A percentile compares a stretch with the other conserved stretches of the same genome.
Conservation (phyloP, 2,888 invertebrate species). For the Chrysolina haemoptera region DNA sequence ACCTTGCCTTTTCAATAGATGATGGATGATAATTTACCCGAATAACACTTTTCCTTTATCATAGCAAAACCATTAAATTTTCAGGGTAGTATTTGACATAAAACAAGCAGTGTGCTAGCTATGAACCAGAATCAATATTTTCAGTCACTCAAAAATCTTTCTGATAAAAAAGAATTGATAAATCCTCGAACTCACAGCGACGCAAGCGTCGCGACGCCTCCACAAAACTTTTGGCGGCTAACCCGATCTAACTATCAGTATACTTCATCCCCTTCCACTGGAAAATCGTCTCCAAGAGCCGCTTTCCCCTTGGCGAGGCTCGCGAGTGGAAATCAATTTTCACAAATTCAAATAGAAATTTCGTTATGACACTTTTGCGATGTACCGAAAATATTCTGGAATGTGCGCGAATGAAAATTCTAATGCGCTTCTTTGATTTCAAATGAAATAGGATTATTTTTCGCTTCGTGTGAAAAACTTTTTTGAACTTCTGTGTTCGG, state of each 20-base stretch:
- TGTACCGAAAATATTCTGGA: not conserved
- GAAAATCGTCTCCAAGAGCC: constrained; percentile 29
- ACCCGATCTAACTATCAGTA: constrained; percentile 42
- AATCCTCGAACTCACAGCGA: constrained; percentile 24
- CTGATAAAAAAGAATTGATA: constrained; percentile 32
- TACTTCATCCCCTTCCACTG: constrained; percentile 41
- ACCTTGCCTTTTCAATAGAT: no score
- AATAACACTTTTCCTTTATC: no score
- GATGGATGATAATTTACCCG: no score
- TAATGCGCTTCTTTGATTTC: not conserved
- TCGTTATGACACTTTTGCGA: constrained; percentile 1
- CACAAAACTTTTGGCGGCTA: constrained; percentile 49
- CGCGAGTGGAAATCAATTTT: constrained; percentile 12
- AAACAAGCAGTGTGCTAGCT: not conserved
- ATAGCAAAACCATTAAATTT: no score
- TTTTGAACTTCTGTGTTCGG: not conserved
- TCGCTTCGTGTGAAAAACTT: not conserved
- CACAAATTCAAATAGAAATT: not conserved
- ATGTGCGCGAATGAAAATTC: not conserved
- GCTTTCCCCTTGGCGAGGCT: constrained; percentile 4
- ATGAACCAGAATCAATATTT: not conserved
- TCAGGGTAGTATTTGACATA: not conserved
- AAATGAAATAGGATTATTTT: not conserved
- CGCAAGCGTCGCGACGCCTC: constrained; percentile 45
- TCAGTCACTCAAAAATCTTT: constrained; percentile 22